Percentiles rank a stretch among this genome's conserved stretches.
Evolutionary conservation across 2,888 invertebrate genomes (phyloP).

Genomic region (Apocheima hispidaria): DNA sequence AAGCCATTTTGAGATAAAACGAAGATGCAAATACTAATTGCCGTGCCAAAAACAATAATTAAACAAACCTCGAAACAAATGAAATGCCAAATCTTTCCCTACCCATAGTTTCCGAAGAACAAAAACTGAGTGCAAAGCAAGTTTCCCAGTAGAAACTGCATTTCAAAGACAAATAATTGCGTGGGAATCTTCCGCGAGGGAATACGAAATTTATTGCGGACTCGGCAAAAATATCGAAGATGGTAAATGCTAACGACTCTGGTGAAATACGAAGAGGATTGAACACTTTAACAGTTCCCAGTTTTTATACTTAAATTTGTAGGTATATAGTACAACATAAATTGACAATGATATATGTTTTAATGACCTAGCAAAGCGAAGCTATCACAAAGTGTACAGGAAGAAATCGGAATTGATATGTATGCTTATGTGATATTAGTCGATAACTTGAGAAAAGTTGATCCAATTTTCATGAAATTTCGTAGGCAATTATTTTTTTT

Average conservation of each 20-base stretch:
- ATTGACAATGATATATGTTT: no score
- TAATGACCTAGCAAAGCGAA: no score
- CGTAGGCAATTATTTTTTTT: no score
- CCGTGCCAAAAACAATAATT: neutral
- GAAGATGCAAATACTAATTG: neutral
- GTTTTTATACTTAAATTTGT: neutral
- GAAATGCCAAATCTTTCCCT: constrained; percentile 4
- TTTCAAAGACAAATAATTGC: constrained; percentile 45
- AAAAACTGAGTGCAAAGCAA: constrained; percentile 32
- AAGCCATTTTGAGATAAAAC: neutral
- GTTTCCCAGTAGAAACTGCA: constrained; percentile 37
- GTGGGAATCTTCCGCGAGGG: constrained; percentile 33
- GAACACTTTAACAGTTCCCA: constrained; percentile 13
- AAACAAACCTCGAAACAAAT: neutral
- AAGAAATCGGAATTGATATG: no score
- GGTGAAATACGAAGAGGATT: constrained; percentile 11
- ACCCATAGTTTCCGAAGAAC: constrained; percentile 2
- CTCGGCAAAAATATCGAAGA: constrained; percentile 30
- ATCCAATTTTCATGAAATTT: no score
- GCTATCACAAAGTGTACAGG: no score
- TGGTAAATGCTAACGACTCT: constrained; percentile 23
- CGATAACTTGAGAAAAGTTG: no score
- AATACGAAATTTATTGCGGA: constrained; percentile 39
- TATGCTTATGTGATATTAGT: no score
- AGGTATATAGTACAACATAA: no score